These are phyloP conservation scores for Chloroceryle amazona DNA, from an alignment of 2,797 vertebrate species.

Conservation along the genomic window DNA sequence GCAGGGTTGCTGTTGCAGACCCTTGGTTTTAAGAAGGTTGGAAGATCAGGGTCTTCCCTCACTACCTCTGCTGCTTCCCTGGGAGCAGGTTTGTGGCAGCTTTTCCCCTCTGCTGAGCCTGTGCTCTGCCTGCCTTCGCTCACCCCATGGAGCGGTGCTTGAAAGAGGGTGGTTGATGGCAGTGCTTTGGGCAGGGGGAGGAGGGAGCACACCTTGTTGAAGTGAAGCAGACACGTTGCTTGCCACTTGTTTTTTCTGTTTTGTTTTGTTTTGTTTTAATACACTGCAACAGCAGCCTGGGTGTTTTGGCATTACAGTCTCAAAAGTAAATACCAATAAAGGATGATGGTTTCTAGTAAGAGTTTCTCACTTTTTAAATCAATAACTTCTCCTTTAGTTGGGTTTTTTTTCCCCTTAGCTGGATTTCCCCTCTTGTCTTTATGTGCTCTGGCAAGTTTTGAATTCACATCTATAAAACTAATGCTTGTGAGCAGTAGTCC, in stretches of 20 bases:
- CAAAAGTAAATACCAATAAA: neutral
- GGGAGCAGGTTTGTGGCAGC: neutral
- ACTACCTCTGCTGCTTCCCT: neutral
- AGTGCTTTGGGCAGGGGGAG: neutral
- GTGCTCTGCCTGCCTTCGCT: fast-evolving
- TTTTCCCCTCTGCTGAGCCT: neutral
- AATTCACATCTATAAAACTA: neutral
- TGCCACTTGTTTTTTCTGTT: neutral
- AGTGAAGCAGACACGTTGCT: fast-evolving
- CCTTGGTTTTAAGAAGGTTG: neutral
- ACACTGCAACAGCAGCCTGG: neutral
- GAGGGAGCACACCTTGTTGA: neutral
- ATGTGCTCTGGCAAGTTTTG: neutral
- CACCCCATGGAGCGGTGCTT: fast-evolving
- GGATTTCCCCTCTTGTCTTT: neutral
- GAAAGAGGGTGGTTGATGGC: neutral
- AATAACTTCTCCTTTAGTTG: neutral
- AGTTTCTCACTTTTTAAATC: neutral
- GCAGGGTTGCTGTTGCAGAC: neutral
- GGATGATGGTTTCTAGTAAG: neutral
- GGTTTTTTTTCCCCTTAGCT: neutral
- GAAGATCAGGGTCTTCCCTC: neutral
- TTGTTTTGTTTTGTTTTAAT: neutral
- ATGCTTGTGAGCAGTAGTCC: neutral
- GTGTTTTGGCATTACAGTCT: neutral